Base-by-base conservation (phyloP, 2,888 invertebrate genomes). In the Plebejus melissa region DNA sequence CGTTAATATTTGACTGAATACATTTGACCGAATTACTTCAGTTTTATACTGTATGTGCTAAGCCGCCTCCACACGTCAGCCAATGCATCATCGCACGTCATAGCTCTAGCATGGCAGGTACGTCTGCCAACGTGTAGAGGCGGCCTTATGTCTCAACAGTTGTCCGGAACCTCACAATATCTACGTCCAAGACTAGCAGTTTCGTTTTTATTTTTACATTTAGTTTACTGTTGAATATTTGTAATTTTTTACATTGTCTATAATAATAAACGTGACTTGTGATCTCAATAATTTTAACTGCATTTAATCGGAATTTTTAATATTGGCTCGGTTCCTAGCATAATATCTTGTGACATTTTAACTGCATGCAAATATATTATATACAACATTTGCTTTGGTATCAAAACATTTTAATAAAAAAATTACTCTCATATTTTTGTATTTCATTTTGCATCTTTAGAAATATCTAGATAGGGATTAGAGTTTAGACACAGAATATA, bases 381-480 rank as follows among this genome's bases (percentile, higher is more conserved):
- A 65, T 54, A 72, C 72, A 72, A 87, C 85, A 89, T 90, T 91
- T 91, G 93, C 92, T 93, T 93, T 93, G 86, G 88, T 91, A 91
- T 88, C 88, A 85, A 86, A 82, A 81, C 88, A 90, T 92, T 92
- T 87, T 87, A 87, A 88, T 85, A 87, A 91, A 90, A 88, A 84
- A 85, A 84, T 83, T 88, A 89, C 88, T 88, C 86, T 87, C 87
- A 84, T 80, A 75, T 77, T 81, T 74, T 38, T 54, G 69, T 38
- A n/a, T 77, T 77, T 79, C 76, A 76, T 78, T 77, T 75, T 11
- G 54, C 46, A 46, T 2, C 46, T 46, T 46, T 38, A 38, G 38
- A 38, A 38, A 38, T 38, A 38, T 32, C 2, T 1, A 32, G 32
- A 32, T 32, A 32, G 32, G 32, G 32, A 32, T 1, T 32, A 32